Percentiles rank a stretch among this genome's conserved stretches.
Conservation (phyloP, 2,113 vertebrate genomes). For the Muntiacus muntjak region DNA sequence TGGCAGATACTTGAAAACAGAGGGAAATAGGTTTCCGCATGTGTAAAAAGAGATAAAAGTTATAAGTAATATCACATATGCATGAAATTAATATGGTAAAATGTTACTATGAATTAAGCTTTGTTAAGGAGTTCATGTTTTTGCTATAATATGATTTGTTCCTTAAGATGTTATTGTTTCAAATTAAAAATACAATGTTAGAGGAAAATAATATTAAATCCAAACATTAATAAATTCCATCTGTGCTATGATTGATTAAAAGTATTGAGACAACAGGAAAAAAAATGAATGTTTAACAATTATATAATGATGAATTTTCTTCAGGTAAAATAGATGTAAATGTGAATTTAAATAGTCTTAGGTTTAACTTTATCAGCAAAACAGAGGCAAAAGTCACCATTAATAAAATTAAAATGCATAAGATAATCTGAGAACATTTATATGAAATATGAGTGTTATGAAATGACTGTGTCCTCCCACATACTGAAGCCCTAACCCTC, state of each 20-base stretch:
- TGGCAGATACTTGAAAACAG: background rate
- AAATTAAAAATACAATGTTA: background rate
- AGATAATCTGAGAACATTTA: background rate
- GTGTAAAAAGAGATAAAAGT: background rate
- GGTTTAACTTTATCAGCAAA: background rate
- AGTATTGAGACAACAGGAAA: background rate
- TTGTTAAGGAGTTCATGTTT: background rate
- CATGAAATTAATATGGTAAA: background rate
- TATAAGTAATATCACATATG: background rate
- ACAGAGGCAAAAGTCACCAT: background rate
- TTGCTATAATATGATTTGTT: background rate
- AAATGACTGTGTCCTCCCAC: background rate
- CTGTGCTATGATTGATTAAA: background rate
- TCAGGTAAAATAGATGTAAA: background rate
- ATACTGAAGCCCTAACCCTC: background rate
- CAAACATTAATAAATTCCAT: background rate
- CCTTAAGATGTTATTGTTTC: background rate
- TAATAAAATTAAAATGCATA: background rate
- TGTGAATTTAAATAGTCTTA: background rate
- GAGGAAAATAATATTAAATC: background rate
- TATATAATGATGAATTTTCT: background rate
- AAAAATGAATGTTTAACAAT: background rate
- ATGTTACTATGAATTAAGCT: conserved; percentile 1
- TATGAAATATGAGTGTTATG: background rate
- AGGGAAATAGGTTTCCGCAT: background rate